phyloP scores from a whole-genome alignment of 2,797 vertebrate species.

The Nothura maculosa region DNA sequence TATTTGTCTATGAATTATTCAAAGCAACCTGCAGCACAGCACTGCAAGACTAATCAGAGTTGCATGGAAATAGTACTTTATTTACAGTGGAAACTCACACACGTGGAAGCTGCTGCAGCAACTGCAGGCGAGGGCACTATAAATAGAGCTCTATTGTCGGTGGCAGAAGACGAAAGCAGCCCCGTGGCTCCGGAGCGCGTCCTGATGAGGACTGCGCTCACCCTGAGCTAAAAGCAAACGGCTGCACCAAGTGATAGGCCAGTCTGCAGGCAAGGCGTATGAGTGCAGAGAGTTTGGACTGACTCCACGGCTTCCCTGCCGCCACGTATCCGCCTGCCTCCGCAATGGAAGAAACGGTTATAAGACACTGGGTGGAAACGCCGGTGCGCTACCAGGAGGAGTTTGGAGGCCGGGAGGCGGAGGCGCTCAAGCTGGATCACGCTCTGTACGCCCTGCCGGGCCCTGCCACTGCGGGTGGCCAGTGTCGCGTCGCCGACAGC shows the following conservation, averaged over 20 bases:
- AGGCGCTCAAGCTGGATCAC: constrained; percentile 81
- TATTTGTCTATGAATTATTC: neutral
- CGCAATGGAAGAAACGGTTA: constrained; percentile 83
- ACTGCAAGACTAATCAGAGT: neutral
- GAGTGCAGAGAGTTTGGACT: neutral
- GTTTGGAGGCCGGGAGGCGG: constrained; percentile 76
- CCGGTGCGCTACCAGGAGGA: constrained; percentile 81
- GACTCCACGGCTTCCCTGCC: neutral
- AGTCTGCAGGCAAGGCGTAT: neutral
- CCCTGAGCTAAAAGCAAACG: constrained; percentile 60
- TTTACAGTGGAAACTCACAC: neutral
- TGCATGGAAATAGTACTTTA: neutral
- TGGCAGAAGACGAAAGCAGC: constrained; percentile 49
- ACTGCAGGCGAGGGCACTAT: constrained; percentile 64
- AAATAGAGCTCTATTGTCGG: constrained; percentile 80
- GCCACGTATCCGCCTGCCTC: neutral
- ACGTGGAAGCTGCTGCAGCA: constrained; percentile 51
- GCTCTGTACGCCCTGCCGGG: constrained; percentile 84
- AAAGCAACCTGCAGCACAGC: neutral
- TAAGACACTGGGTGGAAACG: constrained; percentile 84
- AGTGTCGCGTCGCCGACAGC: neutral
- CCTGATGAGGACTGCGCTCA: constrained; percentile 46
- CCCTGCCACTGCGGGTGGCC: constrained; percentile 56
- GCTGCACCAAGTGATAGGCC: neutral
- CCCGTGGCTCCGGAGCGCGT: constrained; percentile 5